phyloP scores from a whole-genome alignment of 2,888 invertebrate species.

The Eristalinus aeneus region DNA sequence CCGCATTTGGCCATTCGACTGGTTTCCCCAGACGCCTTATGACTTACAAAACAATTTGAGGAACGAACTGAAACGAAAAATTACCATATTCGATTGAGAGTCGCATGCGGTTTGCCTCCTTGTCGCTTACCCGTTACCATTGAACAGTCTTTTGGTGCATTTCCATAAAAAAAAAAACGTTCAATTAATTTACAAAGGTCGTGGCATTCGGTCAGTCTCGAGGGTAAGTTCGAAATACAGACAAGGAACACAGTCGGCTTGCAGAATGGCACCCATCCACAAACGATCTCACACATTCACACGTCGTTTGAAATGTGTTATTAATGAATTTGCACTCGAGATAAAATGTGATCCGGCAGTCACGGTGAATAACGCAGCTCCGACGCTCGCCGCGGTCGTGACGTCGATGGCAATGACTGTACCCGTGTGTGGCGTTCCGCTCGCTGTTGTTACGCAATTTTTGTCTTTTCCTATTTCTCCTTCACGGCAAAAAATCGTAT shows the following conservation, averaged over 20 bases:
- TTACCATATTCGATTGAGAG: conserved; percentile 38
- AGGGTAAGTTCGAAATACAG: conserved; percentile 7
- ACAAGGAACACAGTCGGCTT: neutral
- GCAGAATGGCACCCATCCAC: neutral
- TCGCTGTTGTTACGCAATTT: conserved; percentile 19
- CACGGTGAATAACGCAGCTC: neutral
- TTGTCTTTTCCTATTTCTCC: neutral
- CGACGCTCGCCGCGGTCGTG: no score
- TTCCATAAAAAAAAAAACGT: conserved; percentile 25
- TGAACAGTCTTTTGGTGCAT: conserved; percentile 24
- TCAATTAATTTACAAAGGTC: conserved; percentile 50
- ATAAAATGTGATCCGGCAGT: neutral
- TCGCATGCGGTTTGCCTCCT: neutral
- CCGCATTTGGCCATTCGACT: neutral
- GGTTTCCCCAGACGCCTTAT: neutral
- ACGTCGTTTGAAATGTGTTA: neutral
- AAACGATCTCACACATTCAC: neutral
- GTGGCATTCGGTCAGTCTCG: conserved; percentile 1
- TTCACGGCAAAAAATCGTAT: neutral
- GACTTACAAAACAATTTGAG: neutral
- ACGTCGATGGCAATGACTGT: neutral
- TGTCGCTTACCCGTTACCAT: conserved; percentile 28
- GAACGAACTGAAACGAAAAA: conserved; percentile 6
- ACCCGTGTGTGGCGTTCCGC: neutral
- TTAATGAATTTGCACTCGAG: conserved; percentile 48